Evolutionary conservation across 2,113 vertebrate genomes (phyloP), one percentile per base, ranked within the genome.

Genomic region (Anolis carolinensis): DNA sequence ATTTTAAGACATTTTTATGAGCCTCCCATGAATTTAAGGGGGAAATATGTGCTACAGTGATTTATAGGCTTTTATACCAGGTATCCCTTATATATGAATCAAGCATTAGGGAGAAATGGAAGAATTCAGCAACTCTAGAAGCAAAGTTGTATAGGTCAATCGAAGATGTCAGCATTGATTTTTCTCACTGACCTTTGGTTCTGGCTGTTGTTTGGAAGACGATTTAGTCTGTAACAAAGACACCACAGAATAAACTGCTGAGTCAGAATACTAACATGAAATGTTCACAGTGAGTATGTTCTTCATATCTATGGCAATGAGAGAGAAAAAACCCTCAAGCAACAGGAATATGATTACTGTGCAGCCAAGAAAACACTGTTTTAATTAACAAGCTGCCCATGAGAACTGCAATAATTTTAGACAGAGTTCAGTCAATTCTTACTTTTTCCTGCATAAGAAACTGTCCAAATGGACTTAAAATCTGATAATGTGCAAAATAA

Each of bases 141-240:
- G 44, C 71, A 67, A 89, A 90, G 84, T 94, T 82, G 87, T 88
- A 81, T 89, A 90, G 80, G 79, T 52, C 89, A 83, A 90, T 86
- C 91, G 92, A 87, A 92, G 85, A 63, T 92, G 75, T 80, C 84
- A 92, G n/a, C 82, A 94, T 92, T 93, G 78, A 95, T 90, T 95
- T 68, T 94, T 91, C 80, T 93, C 85, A 81, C 85, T 88, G 88
- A 82, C 92, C 95, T 93, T 95, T 72, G 30, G 88, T 93, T 93
- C n/a, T 86, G 79, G 87, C 16, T 5, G 88, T 89, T 2, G 0
- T 91, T 88, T 39, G 25, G 92, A 85, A 87, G 80, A 90, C 85
- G 87, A 87, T 92, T 91, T 91, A 72, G 79, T 82, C 87, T 91
- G 91, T 94, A 93, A 83, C 68, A 92, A 92, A 93, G 93, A 90